Conservation (phyloP, 2,113 vertebrate species). For the Empidonax alnorum region DNA sequence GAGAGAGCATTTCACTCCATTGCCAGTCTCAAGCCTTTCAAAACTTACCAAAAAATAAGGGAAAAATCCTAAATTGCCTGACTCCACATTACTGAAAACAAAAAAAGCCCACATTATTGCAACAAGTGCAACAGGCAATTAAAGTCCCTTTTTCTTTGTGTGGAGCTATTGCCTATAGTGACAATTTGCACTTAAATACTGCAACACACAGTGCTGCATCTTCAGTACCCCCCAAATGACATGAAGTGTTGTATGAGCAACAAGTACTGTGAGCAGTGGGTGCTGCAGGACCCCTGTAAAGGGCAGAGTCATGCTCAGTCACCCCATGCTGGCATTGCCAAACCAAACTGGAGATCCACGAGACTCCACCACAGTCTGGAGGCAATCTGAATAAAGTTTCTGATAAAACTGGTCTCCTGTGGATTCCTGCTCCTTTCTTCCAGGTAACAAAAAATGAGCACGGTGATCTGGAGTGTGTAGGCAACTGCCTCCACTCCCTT, state of each 20-base stretch:
- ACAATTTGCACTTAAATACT: not conserved
- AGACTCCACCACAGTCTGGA: not conserved
- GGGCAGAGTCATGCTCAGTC: not conserved
- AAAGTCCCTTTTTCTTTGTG: not conserved
- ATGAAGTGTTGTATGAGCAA: not conserved
- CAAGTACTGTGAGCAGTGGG: not conserved
- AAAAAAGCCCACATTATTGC: not conserved
- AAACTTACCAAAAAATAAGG: not conserved
- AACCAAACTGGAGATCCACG: not conserved
- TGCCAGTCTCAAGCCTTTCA: not conserved
- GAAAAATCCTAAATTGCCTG: not conserved
- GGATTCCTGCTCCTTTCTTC: not conserved
- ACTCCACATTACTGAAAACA: not conserved
- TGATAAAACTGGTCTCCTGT: not conserved
- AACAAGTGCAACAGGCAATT: not conserved
- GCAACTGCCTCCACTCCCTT: not conserved
- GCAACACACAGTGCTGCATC: not conserved
- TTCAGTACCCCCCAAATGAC: not conserved
- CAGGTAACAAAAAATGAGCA: not conserved
- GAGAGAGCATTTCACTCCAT: not conserved
- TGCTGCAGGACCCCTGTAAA: not conserved
- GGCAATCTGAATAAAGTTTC: not conserved
- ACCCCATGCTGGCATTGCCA: accelerated
- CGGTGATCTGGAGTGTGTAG: not conserved
- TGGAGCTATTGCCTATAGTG: not conserved